Evolutionary conservation across 2,113 vertebrate species (phyloP).

Genomic region (Hippocampus guttulatus): DNA sequence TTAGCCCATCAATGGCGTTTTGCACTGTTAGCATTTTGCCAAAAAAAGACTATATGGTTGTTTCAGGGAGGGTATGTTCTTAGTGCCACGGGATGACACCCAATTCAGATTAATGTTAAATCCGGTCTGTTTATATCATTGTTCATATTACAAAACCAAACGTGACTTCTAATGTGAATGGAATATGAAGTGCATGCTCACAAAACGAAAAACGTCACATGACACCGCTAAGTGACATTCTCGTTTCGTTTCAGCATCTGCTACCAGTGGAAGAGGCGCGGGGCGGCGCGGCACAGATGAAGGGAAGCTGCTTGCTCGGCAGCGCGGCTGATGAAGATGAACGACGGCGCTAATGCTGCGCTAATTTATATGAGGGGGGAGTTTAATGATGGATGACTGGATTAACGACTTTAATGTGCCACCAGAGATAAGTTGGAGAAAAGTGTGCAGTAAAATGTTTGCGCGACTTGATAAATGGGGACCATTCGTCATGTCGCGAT

Average conservation of each 20-base stretch:
- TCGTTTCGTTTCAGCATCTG: constrained; percentile 1
- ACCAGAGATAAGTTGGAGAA: constrained; percentile 36
- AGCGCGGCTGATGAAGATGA: constrained; percentile 70
- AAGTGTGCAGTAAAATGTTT: constrained; percentile 43
- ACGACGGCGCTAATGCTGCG: constrained; percentile 59
- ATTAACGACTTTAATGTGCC: constrained; percentile 45
- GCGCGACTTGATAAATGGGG: constrained; percentile 41
- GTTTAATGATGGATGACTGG: constrained; percentile 63
- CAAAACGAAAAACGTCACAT: too few relatives aligned
- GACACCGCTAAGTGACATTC: not conserved
- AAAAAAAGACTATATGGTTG: too few relatives aligned
- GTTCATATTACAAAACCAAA: too few relatives aligned
- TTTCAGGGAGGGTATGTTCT: too few relatives aligned
- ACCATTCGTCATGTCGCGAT: constrained; percentile 43
- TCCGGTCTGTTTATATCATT: too few relatives aligned
- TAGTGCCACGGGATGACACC: too few relatives aligned
- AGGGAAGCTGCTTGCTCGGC: constrained; percentile 59
- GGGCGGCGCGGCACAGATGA: constrained; percentile 13
- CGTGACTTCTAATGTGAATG: too few relatives aligned
- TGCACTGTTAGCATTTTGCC: too few relatives aligned
- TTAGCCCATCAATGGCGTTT: too few relatives aligned
- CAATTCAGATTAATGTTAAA: too few relatives aligned
- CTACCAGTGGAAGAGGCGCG: not conserved
- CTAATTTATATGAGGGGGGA: constrained; percentile 65
- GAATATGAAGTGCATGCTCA: too few relatives aligned